Evolutionary conservation across 2,113 vertebrate genomes (phyloP).

Genomic region (Anarrhichthys ocellatus): DNA sequence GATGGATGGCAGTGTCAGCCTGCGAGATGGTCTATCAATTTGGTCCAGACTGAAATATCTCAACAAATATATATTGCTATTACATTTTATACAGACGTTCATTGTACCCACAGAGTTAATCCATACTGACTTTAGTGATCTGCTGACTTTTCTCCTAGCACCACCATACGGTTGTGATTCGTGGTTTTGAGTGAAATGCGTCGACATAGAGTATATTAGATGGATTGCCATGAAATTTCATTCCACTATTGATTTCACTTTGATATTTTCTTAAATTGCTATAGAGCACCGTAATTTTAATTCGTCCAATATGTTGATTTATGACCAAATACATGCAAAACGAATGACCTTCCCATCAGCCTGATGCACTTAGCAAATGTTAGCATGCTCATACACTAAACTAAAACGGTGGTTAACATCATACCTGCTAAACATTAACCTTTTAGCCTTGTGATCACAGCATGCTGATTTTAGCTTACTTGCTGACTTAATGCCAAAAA

Average conservation of each 20-base stretch:
- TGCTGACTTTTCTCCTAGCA: not conserved
- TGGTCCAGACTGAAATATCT: not conserved
- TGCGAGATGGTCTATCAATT: not conserved
- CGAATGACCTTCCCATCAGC: no score
- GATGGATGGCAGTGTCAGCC: not conserved
- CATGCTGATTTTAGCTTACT: no score
- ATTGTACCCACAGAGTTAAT: not conserved
- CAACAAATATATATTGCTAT: not conserved
- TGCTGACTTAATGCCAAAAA: not conserved
- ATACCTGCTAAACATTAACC: no score
- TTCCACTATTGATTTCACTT: not conserved
- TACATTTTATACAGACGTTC: not conserved
- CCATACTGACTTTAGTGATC: not conserved
- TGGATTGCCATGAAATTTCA: not conserved
- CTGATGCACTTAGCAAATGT: no score
- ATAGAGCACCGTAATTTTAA: no score
- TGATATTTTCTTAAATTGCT: not conserved
- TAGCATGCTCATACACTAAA: no score
- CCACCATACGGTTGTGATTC: not conserved
- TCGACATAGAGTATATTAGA: not conserved
- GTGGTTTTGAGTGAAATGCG: not conserved
- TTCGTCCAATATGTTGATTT: no score
- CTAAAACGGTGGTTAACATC: no score
- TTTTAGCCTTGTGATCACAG: no score
- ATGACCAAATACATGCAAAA: no score